These are phyloP conservation scores for Pyrochroa serraticornis DNA, from an alignment of 2,888 invertebrate species.

Conservation along the genomic window DNA sequence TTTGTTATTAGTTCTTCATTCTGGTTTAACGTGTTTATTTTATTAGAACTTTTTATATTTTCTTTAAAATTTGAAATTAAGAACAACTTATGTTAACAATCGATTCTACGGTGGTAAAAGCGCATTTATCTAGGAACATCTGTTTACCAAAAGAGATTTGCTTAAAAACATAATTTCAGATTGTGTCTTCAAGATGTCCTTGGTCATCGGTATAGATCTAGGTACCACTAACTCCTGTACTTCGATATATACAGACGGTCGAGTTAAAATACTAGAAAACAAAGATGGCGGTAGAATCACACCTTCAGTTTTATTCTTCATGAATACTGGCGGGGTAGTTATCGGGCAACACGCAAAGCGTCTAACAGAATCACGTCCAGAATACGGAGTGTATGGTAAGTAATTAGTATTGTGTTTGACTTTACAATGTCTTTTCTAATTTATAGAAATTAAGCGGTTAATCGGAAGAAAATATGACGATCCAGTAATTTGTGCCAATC, in stretches of 20 bases:
- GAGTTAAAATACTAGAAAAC: conserved; percentile 12
- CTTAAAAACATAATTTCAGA: no score
- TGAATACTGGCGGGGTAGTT: background rate
- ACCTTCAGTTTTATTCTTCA: conserved; percentile 11
- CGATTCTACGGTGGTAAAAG: no score
- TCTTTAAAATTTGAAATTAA: no score
- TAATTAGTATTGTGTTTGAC: background rate
- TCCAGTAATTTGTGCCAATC: no score
- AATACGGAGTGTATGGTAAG: conserved; percentile 17
- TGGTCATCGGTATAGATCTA: conserved; percentile 23
- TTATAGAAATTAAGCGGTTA: conserved; percentile 42
- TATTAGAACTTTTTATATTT: no score
- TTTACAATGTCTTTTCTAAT: conserved; percentile 18
- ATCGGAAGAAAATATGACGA: conserved; percentile 39
- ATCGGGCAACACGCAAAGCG: conserved; percentile 17
- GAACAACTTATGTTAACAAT: no score
- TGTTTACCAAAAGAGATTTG: no score
- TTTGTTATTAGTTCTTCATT: no score
- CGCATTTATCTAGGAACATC: no score
- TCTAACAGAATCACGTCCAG: conserved; percentile 7
- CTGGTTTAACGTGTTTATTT: no score
- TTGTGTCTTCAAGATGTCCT: no score
- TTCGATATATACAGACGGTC: background rate
- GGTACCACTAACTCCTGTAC: conserved; percentile 26
- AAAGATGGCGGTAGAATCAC: conserved; percentile 20